phyloP scores from a whole-genome alignment of 1,140 invertebrate species.

The Brachionus angularis region DNA sequence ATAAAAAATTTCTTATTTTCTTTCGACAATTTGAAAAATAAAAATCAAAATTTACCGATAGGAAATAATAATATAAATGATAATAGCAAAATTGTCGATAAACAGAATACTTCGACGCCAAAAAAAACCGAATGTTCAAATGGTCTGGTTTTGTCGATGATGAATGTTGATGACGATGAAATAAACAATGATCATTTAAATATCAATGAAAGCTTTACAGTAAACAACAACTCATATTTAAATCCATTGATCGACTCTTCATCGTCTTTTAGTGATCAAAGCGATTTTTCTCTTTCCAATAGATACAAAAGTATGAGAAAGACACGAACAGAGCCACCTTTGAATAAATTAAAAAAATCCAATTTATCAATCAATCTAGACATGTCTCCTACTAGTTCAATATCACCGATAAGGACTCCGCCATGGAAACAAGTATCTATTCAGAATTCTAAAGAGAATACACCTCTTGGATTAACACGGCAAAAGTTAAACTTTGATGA shows the following conservation, averaged over 20 bases:
- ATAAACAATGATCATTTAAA: not conserved
- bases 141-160: not conserved
- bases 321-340: slow-evolving; percentile 16
- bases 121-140: slow-evolving; percentile 21
- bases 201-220: slow-evolving; percentile 15
- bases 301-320: slow-evolving; percentile 6
- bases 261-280: slow-evolving; percentile 32
- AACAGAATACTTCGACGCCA: slow-evolving; percentile 26
- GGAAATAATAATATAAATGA: slow-evolving; percentile 6
- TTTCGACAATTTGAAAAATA: not conserved
- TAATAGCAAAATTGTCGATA: slow-evolving; percentile 2
- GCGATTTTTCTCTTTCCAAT: slow-evolving; percentile 18
- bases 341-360: not conserved
- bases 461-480: slow-evolving; percentile 19
- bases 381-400: slow-evolving; percentile 24
- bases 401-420: slow-evolving; percentile 14
- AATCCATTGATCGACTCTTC: slow-evolving; percentile 34
- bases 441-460: not conserved
- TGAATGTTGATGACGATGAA: slow-evolving; percentile 33
- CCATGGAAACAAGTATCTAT: slow-evolving; percentile 38
- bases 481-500: slow-evolving; percentile 36
- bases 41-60: no score
- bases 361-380: slow-evolving; percentile 3
- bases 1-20: not conserved
- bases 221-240: slow-evolving; percentile 27